Evolutionary conservation across 2,113 vertebrate genomes (phyloP).

Genomic region (Bos javanicus): DNA sequence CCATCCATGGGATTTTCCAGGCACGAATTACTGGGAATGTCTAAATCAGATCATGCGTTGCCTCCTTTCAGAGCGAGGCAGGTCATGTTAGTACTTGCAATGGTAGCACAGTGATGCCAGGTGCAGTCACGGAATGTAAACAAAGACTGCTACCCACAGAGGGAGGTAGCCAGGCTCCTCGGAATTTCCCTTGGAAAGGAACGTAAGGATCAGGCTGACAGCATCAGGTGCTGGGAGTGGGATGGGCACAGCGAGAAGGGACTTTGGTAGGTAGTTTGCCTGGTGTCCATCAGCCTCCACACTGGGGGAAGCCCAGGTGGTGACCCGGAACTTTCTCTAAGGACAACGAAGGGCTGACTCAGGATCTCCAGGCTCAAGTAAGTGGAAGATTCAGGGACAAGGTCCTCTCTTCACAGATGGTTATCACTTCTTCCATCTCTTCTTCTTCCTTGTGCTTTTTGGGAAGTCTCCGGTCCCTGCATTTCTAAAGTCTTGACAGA

Average conservation of each 20-base stretch:
- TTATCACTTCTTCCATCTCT: neutral
- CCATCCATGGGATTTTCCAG: no score
- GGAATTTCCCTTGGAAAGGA: neutral
- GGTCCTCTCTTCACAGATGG: neutral
- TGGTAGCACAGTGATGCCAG: neutral
- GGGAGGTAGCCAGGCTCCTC: neutral
- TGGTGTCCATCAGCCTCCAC: neutral
- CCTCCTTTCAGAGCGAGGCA: neutral
- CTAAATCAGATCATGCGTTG: neutral
- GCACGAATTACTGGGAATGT: neutral
- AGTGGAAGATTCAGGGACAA: neutral
- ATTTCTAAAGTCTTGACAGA: neutral
- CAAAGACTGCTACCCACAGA: neutral
- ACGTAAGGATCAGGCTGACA: neutral
- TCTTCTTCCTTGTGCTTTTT: neutral
- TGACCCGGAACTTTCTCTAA: neutral
- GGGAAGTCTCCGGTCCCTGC: neutral
- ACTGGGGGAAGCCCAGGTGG: no score
- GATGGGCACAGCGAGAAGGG: neutral
- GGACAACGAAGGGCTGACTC: neutral
- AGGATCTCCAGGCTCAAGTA: neutral
- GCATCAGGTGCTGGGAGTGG: neutral
- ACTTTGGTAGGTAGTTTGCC: neutral
- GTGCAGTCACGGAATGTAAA: neutral
- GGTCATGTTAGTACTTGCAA: neutral